phyloP scores from a whole-genome alignment of 2,797 vertebrate genomes.

The Protonibea diacanthus region DNA sequence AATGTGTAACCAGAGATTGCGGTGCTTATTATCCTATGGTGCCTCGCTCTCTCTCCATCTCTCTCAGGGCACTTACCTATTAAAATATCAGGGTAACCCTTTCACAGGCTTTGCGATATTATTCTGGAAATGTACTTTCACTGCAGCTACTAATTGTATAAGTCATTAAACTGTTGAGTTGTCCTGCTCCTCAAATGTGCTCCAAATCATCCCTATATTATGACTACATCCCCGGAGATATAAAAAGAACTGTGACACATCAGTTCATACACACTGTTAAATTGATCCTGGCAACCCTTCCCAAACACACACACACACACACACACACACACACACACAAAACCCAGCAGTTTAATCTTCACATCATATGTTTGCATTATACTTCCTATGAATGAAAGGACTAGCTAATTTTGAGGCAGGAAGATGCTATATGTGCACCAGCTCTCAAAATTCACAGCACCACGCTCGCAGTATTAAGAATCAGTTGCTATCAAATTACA shows the following conservation, averaged over 20 bases:
- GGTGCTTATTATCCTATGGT: conserved; percentile 78
- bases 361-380: conserved; percentile 31
- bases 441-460: conserved; percentile 53
- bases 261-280: conserved; percentile 18
- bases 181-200: conserved; percentile 30
- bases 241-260: conserved; percentile 38
- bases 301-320: conserved; percentile 2
- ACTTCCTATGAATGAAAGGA: conserved; percentile 35
- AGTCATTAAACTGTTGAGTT: conserved; percentile 60
- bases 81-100: conserved; percentile 70
- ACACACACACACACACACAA: background rate
- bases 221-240: conserved; percentile 21
- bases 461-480: conserved; percentile 54
- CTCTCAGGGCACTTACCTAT: conserved; percentile 65
- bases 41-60: conserved; percentile 46
- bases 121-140: conserved; percentile 52
- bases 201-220: conserved; percentile 7
- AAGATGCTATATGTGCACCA: conserved; percentile 35
- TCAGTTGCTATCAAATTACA: conserved; percentile 73
- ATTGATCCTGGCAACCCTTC: conserved; percentile 33
- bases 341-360: conserved; percentile 1
- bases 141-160: conserved; percentile 60
- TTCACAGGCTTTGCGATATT: conserved; percentile 40
- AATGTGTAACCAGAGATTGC: conserved; percentile 79
- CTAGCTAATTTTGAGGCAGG: conserved; percentile 37